Evolutionary conservation across 1,140 invertebrate species (phyloP).

Genomic region (Zaprionus kolodkinae): DNA sequence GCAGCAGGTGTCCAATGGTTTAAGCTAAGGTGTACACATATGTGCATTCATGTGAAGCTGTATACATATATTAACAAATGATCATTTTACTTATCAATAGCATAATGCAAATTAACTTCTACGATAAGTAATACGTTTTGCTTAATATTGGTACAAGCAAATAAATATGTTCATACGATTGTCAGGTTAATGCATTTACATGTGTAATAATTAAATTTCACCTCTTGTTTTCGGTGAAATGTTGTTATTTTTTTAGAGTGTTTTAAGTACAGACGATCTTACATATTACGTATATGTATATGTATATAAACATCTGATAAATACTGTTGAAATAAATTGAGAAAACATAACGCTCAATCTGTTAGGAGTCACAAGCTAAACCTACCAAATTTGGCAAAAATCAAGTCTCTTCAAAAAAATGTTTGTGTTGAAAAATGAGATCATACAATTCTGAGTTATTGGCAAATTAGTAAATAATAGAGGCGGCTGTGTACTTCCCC

Average conservation of each 20-base stretch:
- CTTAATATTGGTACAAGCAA: too few relatives aligned
- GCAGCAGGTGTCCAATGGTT: slow-evolving; percentile 30
- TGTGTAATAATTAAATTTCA: too few relatives aligned
- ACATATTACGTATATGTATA: too few relatives aligned
- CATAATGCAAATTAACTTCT: neutral
- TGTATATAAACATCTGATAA: too few relatives aligned
- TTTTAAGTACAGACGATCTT: too few relatives aligned
- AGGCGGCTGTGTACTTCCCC: neutral
- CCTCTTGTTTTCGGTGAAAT: too few relatives aligned
- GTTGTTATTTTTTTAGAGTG: too few relatives aligned
- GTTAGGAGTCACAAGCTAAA: neutral
- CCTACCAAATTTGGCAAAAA: neutral
- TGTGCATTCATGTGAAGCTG: slow-evolving; percentile 9
- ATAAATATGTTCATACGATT: too few relatives aligned
- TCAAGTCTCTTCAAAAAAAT: neutral
- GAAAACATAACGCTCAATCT: too few relatives aligned
- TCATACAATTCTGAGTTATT: neutral
- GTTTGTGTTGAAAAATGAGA: neutral
- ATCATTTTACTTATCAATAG: neutral
- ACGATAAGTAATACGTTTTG: neutral
- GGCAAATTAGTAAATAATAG: neutral
- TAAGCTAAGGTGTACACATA: slow-evolving; percentile 3
- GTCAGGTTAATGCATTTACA: too few relatives aligned
- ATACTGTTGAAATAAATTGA: too few relatives aligned
- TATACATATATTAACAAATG: slow-evolving; percentile 3